Evolutionary conservation across 2,797 vertebrate genomes (phyloP), one percentile per base, ranked within the genome.

Genomic region (Carapus acus): DNA sequence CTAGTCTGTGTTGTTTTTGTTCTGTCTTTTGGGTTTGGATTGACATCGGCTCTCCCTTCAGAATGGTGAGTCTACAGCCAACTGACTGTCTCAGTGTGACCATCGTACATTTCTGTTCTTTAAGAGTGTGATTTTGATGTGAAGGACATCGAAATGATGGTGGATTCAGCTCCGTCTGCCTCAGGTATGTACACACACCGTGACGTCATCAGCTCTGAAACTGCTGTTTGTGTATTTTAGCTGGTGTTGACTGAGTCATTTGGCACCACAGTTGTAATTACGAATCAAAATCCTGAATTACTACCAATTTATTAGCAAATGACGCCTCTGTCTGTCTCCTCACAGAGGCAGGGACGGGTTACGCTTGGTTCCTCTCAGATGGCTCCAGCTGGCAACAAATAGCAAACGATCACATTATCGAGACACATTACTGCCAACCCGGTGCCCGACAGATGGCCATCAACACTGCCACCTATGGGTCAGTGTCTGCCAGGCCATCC

Each of bases 361-460:
- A 56, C 20, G 59, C 78, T 62, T 88, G 87, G 87, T 72, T 78
- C 63, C 44, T 86, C 33, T 54, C 12, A 3, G 18, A 40, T 4
- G 78, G 68, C 15, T 7, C 1, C 1, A 17, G 41, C 22, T 85
- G 83, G 82, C 27, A n/a, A 38, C 42, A 4, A 5, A 69, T 88
- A 1, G 36, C 53, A 6, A 73, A 88, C 8, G 81, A 86, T 46
- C 37, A 71, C 9, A 64, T 88, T 48, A 85, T 88, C 1, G 86
- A 88, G 65, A 31, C 67, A 8, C 83, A 87, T 50, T 88, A 87
- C 70, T 81, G 83, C 64, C 82, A 87, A 4, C 79, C 83, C 7
- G 84, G 76, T 42, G 79, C 86, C 1, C 78, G 69, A 53, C 83
- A 72, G 16, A 88, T 88, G 40, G 54, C 31, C 40, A 68, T 88